Evolutionary conservation across 2,888 invertebrate species (phyloP).

Genomic region (Cantharis rufa): DNA sequence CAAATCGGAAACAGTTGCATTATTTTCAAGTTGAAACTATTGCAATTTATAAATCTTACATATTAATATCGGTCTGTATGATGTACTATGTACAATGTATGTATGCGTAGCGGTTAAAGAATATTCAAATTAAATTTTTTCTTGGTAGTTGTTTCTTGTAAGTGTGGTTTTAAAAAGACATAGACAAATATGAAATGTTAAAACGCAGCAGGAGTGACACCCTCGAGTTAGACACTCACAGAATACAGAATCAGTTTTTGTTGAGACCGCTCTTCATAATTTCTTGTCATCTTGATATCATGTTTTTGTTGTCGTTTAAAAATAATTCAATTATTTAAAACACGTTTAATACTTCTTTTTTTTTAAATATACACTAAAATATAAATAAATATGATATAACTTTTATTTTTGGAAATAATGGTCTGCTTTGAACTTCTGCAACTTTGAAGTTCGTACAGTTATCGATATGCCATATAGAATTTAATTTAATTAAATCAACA

Average conservation of each 20-base stretch:
- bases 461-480: background rate
- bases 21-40: background rate
- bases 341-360: slow-evolving; percentile 7
- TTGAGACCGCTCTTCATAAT: slow-evolving; percentile 1
- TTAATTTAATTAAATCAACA: background rate
- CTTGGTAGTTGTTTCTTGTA: background rate
- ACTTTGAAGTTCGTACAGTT: background rate
- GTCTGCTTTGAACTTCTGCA: background rate
- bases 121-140: background rate
- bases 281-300: background rate
- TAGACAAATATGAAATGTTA: slow-evolving; percentile 24
- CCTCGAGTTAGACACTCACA: slow-evolving; percentile 18
- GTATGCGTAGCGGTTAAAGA: background rate
- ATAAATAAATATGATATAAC: background rate
- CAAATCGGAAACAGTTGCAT: background rate
- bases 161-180: slow-evolving; percentile 10
- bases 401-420: slow-evolving; percentile 1
- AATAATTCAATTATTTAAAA: slow-evolving; percentile 21
- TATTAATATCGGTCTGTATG: background rate
- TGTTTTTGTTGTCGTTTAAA: background rate
- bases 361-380: background rate
- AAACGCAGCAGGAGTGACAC: slow-evolving; percentile 25
- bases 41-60: background rate
- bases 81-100: no score
- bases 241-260: slow-evolving; percentile 21